These are phyloP conservation scores for Aptenodytes forsteri DNA, from an alignment of 2,113 vertebrate species.

Conservation along the genomic window DNA sequence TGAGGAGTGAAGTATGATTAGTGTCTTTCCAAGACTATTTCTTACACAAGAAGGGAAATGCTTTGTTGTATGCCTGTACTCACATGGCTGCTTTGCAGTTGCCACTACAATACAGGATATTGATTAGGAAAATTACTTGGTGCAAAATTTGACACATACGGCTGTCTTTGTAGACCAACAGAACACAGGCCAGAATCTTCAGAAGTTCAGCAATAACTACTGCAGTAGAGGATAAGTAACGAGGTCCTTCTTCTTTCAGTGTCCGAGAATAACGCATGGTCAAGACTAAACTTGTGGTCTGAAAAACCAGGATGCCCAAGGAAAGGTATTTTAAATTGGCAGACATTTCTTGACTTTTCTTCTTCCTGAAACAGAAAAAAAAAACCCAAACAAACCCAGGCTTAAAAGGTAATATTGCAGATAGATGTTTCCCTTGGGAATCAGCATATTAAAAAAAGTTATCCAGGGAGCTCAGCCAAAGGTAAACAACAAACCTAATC, in stretches of 20 bases:
- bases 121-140: constrained; percentile 35
- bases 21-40: not conserved
- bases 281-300: constrained; percentile 96
- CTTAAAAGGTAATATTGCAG: not conserved
- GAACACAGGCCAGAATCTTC: constrained; percentile 90
- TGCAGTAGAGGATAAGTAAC: constrained; percentile 95
- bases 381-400: not conserved
- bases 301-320: constrained; percentile 94
- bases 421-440: not conserved
- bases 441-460: not conserved
- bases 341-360: constrained; percentile 75
- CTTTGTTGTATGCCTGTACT: not conserved
- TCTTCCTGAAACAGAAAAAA: constrained; percentile 70
- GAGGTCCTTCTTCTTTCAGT: constrained; percentile 91
- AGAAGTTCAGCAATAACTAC: constrained; percentile 93
- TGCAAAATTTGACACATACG: constrained; percentile 80
- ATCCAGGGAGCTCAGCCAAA: not conserved
- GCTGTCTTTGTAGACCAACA: constrained; percentile 94
- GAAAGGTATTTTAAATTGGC: constrained; percentile 93
- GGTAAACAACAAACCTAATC: not conserved
- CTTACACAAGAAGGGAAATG: not conserved
- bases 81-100: constrained; percentile 35
- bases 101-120: constrained; percentile 8
- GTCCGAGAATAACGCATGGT: constrained; percentile 98
- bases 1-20: not conserved